Conservation (phyloP, 2,797 vertebrate genomes). For the Carapus acus region DNA sequence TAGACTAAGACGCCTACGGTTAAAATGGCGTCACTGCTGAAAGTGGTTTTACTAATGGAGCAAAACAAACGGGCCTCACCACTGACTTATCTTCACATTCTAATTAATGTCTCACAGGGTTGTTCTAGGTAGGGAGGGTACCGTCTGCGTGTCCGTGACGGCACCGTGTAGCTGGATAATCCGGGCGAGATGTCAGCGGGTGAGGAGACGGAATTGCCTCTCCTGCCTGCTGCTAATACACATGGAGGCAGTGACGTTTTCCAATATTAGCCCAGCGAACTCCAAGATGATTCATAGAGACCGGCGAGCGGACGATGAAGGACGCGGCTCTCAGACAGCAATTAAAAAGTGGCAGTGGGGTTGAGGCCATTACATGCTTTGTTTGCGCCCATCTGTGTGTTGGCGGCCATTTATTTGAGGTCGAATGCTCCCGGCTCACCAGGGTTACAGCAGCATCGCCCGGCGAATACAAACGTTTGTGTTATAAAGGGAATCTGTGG, state of each 20-base stretch:
- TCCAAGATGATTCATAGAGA: not conserved
- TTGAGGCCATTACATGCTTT: no score
- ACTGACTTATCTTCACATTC: not conserved
- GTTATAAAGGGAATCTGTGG: constrained; percentile 9
- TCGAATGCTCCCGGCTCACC: no score
- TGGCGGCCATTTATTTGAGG: no score
- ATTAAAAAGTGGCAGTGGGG: no score
- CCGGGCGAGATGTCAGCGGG: not conserved
- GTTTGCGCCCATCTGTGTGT: no score
- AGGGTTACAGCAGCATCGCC: not conserved
- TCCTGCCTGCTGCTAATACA: constrained; percentile 2
- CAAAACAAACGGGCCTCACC: not conserved
- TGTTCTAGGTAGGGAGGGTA: not conserved
- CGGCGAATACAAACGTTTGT: constrained; percentile 8
- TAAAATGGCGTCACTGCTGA: not conserved
- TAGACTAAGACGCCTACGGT: no score
- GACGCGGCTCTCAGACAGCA: not conserved
- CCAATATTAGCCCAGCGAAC: not conserved
- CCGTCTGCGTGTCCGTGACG: not conserved
- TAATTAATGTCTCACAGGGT: not conserved
- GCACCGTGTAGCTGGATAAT: not conserved
- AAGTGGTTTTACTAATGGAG: no score
- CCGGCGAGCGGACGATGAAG: no score
- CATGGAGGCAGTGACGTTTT: constrained; percentile 14
- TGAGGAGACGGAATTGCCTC: not conserved